A percentile compares a stretch with the other conserved stretches of the same genome.
Evolutionary conservation across 2,113 vertebrate genomes (phyloP).

Genomic region (Apteryx owenii): DNA sequence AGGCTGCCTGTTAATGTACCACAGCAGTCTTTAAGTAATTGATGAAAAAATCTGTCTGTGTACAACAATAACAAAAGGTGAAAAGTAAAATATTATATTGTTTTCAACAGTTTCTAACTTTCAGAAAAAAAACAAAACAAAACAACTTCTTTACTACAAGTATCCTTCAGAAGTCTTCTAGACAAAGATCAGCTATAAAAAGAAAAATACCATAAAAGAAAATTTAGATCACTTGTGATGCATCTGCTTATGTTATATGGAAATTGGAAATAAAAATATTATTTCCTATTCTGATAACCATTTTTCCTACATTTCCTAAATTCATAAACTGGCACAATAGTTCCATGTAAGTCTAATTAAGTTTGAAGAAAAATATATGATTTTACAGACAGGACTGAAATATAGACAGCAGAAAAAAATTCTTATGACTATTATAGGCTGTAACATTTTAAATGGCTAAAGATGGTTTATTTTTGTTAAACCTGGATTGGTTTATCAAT

Average conservation of each 20-base stretch:
- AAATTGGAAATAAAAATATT: no score
- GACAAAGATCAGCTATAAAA: neutral
- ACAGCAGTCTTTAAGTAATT: neutral
- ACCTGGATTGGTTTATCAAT: no score
- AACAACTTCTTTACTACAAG: no score
- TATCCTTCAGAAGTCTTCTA: no score
- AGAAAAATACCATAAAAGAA: neutral
- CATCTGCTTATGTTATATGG: neutral
- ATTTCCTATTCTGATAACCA: neutral
- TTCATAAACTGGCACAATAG: neutral
- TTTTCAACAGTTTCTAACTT: neutral
- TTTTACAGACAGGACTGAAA: no score
- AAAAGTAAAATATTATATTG: neutral
- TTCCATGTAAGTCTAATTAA: no score
- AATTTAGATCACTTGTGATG: neutral
- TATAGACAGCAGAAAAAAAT: no score
- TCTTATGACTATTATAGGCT: no score
- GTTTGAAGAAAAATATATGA: no score
- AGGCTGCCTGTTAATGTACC: neutral
- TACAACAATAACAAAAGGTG: neutral
- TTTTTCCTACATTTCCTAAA: neutral
- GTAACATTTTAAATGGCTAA: no score
- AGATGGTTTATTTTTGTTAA: no score
- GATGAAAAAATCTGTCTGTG: neutral
- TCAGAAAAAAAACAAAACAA: neutral